These are phyloP conservation scores for Bufotes viridis DNA, from an alignment of 2,797 vertebrate genomes.

Conservation along the genomic window DNA sequence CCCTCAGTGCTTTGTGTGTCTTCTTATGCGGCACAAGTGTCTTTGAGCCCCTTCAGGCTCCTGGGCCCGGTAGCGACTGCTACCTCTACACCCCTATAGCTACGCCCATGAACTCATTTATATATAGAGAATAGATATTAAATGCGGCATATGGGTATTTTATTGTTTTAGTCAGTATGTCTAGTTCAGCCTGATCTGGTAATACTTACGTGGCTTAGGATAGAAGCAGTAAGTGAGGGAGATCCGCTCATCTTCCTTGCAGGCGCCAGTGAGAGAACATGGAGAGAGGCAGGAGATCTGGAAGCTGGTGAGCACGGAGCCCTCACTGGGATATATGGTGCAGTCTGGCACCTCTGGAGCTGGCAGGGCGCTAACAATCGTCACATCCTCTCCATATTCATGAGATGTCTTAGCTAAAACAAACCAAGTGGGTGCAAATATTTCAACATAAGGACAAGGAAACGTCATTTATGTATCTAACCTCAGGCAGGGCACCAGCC, in stretches of 20 bases:
- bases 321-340: slow-evolving; percentile 74
- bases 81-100: no score
- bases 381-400: slow-evolving; percentile 67
- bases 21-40: no score
- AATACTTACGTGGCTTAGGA: slow-evolving; percentile 66
- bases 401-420: slow-evolving; percentile 65
- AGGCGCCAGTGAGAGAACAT: slow-evolving; percentile 64
- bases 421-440: background rate
- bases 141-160: no score
- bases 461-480: no score
- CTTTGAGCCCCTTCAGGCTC: no score
- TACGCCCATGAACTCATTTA: no score
- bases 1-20: no score
- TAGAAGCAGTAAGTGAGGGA: slow-evolving; percentile 83
- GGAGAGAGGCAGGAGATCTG: slow-evolving; percentile 74
- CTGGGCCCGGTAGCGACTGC: no score
- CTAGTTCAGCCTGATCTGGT: background rate
- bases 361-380: slow-evolving; percentile 67
- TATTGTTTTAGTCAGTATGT: background rate
- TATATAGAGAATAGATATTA: no score
- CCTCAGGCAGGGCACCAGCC: no score
- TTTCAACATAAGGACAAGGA: background rate
- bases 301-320: slow-evolving; percentile 83
- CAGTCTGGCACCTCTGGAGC: slow-evolving; percentile 70
- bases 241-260: rapidly evolving